These are phyloP conservation scores for Casuarius casuarius DNA, from an alignment of 2,113 vertebrate genomes.

Conservation along the genomic window DNA sequence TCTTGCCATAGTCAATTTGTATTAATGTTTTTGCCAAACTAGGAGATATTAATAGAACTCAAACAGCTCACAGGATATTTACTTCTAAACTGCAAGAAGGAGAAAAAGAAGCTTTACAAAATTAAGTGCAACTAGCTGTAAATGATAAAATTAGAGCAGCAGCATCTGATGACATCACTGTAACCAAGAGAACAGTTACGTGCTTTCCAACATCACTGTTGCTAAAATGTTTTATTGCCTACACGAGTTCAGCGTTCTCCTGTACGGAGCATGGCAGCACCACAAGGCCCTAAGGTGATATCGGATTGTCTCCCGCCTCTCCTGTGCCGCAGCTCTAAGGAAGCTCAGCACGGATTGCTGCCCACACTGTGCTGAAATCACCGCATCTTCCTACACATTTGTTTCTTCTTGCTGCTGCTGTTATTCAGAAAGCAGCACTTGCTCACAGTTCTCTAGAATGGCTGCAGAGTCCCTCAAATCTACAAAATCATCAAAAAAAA, in stretches of 20 bases:
- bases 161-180: neutral
- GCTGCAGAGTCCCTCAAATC: neutral
- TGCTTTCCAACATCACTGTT: neutral
- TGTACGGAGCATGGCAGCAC: neutral
- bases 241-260: accelerated
- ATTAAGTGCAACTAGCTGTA: neutral
- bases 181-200: neutral
- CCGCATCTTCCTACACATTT: accelerated
- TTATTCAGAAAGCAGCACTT: neutral
- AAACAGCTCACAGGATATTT: neutral
- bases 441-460: neutral
- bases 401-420: neutral
- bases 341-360: neutral
- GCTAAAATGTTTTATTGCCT: accelerated
- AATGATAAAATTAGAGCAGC: neutral
- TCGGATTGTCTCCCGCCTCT: accelerated
- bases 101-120: neutral
- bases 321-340: accelerated
- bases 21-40: neutral
- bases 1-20: neutral
- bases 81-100: accelerated
- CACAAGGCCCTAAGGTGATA: neutral
- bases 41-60: neutral
- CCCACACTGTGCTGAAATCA: neutral
- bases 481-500: neutral